Conservation (phyloP, 1,140 invertebrate species). For the Trypoxylus dichotomus region DNA sequence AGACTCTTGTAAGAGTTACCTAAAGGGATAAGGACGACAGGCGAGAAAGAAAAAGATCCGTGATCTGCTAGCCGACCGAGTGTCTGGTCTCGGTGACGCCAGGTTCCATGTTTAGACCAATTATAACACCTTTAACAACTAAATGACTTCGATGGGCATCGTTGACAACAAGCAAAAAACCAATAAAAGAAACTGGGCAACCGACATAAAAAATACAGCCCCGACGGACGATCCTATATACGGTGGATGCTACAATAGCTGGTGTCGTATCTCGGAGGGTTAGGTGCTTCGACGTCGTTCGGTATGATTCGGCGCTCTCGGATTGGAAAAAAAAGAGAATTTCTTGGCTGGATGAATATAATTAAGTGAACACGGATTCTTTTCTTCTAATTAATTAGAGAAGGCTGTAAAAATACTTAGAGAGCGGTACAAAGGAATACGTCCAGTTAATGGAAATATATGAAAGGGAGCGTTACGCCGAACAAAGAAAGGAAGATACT, state of each 20-base stretch:
- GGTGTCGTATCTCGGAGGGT: background rate
- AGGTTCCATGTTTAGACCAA: constrained; percentile 49
- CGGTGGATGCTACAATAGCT: background rate
- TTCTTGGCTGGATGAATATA: background rate
- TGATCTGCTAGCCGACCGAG: constrained; percentile 17
- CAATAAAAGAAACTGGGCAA: constrained; percentile 27
- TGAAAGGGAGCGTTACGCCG: background rate
- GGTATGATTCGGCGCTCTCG: background rate
- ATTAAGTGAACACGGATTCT: constrained; percentile 22
- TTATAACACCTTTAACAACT: constrained; percentile 52
- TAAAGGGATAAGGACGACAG: background rate
- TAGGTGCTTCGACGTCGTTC: background rate
- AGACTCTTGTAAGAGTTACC: background rate
- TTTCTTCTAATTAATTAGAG: constrained; percentile 19
- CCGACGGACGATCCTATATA: background rate
- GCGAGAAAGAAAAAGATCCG: constrained; percentile 4
- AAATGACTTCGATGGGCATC: constrained; percentile 50
- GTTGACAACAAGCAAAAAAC: constrained; percentile 40
- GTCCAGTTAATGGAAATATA: constrained; percentile 8
- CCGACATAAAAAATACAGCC: constrained; percentile 2
- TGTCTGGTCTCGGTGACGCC: constrained; percentile 49
- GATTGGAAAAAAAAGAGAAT: background rate
- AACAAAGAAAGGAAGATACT: background rate
- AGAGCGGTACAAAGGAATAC: background rate
- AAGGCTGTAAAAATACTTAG: constrained; percentile 18